Evolutionary conservation across 2,113 vertebrate species (phyloP).

Genomic region (Platysternon megacephalum): DNA sequence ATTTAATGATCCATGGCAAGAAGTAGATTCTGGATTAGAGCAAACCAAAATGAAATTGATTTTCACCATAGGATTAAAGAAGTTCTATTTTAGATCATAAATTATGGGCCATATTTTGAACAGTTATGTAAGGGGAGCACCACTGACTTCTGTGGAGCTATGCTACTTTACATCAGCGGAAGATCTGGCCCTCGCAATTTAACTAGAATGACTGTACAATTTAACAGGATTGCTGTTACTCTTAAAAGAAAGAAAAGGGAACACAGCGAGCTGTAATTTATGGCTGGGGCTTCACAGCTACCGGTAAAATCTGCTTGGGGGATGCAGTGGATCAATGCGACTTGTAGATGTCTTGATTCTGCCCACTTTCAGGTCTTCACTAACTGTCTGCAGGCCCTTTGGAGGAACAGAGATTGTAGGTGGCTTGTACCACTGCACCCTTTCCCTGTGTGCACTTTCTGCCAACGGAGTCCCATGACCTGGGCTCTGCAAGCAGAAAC

Average conservation of each 20-base stretch:
- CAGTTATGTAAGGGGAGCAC: not conserved
- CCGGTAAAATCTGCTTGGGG: not conserved
- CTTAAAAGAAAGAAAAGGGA: not conserved
- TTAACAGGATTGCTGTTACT: not conserved
- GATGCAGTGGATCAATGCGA: not conserved
- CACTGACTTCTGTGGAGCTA: not conserved
- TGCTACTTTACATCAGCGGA: not conserved
- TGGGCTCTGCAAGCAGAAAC: not conserved
- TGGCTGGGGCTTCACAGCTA: not conserved
- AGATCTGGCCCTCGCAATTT: fast-evolving
- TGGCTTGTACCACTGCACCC: not conserved
- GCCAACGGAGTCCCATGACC: not conserved
- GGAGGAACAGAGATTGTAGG: not conserved
- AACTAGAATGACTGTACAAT: too few species aligned
- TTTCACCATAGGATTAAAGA: not conserved
- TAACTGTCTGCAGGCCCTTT: not conserved
- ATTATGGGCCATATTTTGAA: not conserved
- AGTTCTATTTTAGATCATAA: constrained; percentile 6
- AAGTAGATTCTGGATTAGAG: constrained; percentile 14
- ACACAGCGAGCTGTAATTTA: not conserved
- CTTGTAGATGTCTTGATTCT: not conserved
- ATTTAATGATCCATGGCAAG: constrained; percentile 49
- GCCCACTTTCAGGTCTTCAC: not conserved
- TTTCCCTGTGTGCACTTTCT: not conserved
- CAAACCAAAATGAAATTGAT: constrained; percentile 44